Evolutionary conservation across 2,113 vertebrate genomes (phyloP).

Genomic region (Neotragus moschatus): DNA sequence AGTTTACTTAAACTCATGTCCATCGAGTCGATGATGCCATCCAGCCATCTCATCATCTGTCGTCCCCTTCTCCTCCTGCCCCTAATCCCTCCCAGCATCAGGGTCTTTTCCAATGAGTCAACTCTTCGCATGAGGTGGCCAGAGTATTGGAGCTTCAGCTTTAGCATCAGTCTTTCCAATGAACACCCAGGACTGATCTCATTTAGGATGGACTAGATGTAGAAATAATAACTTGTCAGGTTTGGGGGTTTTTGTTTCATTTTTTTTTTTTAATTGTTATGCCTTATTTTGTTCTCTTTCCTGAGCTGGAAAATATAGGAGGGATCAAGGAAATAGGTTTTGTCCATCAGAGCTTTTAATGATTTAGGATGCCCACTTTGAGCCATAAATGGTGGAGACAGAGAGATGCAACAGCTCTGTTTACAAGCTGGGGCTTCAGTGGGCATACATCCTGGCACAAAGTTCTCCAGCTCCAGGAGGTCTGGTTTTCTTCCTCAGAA

Average conservation of each 20-base stretch:
- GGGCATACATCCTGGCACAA: background rate
- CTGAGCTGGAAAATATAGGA: conserved; percentile 1
- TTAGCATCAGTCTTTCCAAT: too few species aligned
- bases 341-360: background rate
- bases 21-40: too few species aligned
- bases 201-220: background rate
- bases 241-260: background rate
- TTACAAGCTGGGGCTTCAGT: background rate
- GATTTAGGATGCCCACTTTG: background rate
- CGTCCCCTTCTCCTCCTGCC: fast-evolving
- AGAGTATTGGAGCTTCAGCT: too few species aligned
- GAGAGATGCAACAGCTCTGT: background rate
- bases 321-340: conserved; percentile 40
- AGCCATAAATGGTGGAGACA: background rate
- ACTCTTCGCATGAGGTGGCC: too few species aligned
- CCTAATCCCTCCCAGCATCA: too few species aligned
- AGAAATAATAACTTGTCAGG: conserved; percentile 39
- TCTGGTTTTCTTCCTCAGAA: background rate
- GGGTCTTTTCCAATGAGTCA: too few species aligned
- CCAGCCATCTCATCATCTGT: too few species aligned
- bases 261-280: background rate
- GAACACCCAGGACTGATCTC: too few species aligned
- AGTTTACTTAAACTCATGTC: too few species aligned
- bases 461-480: background rate
- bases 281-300: conserved; percentile 34